These are phyloP conservation scores for Malurus cyaneus DNA, from an alignment of 2,113 vertebrate genomes.

Conservation along the genomic window DNA sequence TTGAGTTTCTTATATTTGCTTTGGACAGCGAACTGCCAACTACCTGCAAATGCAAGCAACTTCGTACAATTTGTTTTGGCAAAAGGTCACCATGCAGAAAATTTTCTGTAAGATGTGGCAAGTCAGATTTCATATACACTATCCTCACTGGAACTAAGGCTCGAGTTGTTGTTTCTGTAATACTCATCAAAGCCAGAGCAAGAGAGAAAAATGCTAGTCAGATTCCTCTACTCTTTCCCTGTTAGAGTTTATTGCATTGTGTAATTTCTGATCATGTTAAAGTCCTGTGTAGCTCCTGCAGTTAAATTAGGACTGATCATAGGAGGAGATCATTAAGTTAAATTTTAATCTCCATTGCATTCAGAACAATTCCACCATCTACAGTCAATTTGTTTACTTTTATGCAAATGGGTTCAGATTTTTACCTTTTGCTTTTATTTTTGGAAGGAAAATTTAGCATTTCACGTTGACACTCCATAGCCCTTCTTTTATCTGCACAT, in stretches of 20 bases:
- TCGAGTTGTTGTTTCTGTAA: background rate
- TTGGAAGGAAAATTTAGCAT: background rate
- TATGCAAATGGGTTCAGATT: background rate
- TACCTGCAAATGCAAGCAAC: constrained; percentile 58
- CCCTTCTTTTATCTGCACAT: background rate
- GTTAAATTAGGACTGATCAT: background rate
- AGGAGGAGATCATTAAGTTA: background rate
- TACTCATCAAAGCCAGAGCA: background rate
- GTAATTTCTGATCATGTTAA: background rate
- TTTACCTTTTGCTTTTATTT: background rate
- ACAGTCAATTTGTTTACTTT: background rate
- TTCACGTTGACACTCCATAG: background rate
- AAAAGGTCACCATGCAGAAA: constrained; percentile 66
- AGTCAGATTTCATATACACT: constrained; percentile 45
- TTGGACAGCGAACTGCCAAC: constrained; percentile 57
- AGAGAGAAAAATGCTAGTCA: background rate
- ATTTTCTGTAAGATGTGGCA: constrained; percentile 54
- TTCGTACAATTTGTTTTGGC: constrained; percentile 54
- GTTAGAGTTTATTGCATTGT: background rate
- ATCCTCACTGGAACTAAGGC: background rate
- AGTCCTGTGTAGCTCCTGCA: background rate
- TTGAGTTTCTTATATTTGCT: constrained; percentile 25
- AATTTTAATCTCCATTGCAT: background rate
- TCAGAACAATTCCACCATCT: background rate
- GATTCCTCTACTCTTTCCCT: background rate